Evolutionary conservation across 1,140 invertebrate species (phyloP), one percentile per base, ranked within the genome.

Genomic region (Thalassaphorura encarpata): DNA sequence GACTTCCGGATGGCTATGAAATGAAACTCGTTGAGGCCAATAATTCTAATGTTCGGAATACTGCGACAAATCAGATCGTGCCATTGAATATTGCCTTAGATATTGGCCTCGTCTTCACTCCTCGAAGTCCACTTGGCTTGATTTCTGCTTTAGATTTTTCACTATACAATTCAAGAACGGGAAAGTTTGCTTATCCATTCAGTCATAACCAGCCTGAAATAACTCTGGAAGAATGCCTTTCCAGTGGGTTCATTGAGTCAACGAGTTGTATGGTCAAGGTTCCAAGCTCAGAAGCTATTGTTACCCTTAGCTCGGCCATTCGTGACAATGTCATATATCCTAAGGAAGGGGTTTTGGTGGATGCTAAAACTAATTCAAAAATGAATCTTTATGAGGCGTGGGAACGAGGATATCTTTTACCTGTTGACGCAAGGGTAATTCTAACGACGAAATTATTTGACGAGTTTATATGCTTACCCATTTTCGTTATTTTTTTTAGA

Each of bases 381-480:
- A 77, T 90, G 64, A 84, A 89, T 76, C 81, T 94, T 68, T 74
- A 85, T 56, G 89, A 91, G 76, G 92, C 92, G 66, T 77, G 82
- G 68, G 84, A 91, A 68, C 82, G 83, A 71, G 87, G 89, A 67
- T 83, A 85, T 73, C 80, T 92, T 63, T 78, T 92, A 73, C 80
- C 89, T 69, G 88, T 87, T 70, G 85, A 89, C 80, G 84, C 87
- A 69, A 81, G 88, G 87, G 89, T 93, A 81, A 91, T n/a, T n/a
- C n/a, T n/a, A n/a, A n/a, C n/a, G n/a, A n/a, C n/a, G n/a, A n/a
- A n/a, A n/a, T n/a, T n/a, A n/a, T n/a, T n/a, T n/a, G n/a, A n/a
- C n/a, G n/a, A n/a, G n/a, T n/a, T n/a, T n/a, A n/a, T n/a, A n/a
- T n/a, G n/a, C n/a, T n/a, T n/a, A n/a, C n/a, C n/a, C n/a, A n/a